Base-by-base conservation (phyloP, 2,797 vertebrate species). In the Harpia harpyja region DNA sequence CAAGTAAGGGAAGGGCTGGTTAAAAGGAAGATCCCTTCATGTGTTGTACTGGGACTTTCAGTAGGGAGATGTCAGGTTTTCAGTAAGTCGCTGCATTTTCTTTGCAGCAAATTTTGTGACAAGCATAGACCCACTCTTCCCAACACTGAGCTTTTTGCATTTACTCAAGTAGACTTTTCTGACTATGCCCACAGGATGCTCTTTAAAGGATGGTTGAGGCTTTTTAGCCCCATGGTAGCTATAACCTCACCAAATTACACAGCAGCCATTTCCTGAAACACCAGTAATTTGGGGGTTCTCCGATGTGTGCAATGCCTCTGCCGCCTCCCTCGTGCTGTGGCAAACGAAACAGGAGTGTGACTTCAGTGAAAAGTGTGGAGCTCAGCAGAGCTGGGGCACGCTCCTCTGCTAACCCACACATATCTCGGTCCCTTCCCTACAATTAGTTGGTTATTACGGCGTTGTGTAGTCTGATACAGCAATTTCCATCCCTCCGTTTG, bases 231-330 rank as follows among this genome's bases (percentile, higher is more conserved):
- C 2, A 3, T 18, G 54, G 70, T 46, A 18, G 63, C 85, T 70
- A 3, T 53, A 68, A 83, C 60, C 92, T 94, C 72, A 35, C 51
- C 44, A n/a, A 88, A 84, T 94, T 43, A 33, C 61, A 22, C 85
- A 32, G 86, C 41, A 41, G 85, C 61, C 75, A 0, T 93, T 92
- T 94, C 96, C 94, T 93, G 85, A 64, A 75, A 43, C 61, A 23
- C 59, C 69, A 3, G 23, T 81, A 68, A 85, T 93, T 85, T 91
- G 7, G 73, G 88, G 63, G 12, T 67, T 60, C 59, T 88, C 85
- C 4, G 2, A 8, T 2, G n/a, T 35, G 60, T 51, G 83, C 13
- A 2, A 12, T 41, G 39, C 37, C 41, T 49, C 76, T 9, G 73
- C 88, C 1, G 5, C 67, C 65, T 86, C 73, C 85, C 77, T 77